Evolutionary conservation across 1,140 invertebrate genomes (phyloP).

Genomic region (Micrasema longulum): DNA sequence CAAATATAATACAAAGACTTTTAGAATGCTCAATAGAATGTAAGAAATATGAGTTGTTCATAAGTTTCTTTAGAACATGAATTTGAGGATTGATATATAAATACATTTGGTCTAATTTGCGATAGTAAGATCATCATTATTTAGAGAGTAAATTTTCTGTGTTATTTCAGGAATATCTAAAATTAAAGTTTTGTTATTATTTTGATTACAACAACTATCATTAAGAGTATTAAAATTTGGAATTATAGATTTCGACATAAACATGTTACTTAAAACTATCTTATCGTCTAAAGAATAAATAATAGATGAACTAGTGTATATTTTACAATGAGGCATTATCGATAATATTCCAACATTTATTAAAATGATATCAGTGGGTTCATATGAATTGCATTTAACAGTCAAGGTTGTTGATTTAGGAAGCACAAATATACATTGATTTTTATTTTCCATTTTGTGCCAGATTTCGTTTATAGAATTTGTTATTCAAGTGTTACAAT

Average conservation of each 20-base stretch:
- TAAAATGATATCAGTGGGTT: background rate
- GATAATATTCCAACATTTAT: slow-evolving; percentile 6
- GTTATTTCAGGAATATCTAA: background rate
- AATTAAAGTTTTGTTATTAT: background rate
- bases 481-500: background rate
- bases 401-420: slow-evolving; percentile 1
- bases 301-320: slow-evolving; percentile 1
- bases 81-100: background rate
- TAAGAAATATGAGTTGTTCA: slow-evolving; percentile 2
- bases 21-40: slow-evolving; percentile 13
- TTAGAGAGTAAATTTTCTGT: background rate
- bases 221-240: background rate
- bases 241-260: background rate
- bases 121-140: background rate
- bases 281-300: background rate
- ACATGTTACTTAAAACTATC: background rate
- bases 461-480: background rate
- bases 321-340: slow-evolving; percentile 8
- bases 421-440: background rate
- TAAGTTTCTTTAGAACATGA: background rate
- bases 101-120: slow-evolving; percentile 1
- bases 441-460: background rate
- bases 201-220: background rate
- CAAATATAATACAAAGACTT: background rate
- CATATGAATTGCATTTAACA: background rate